A percentile compares a stretch with the other conserved stretches of the same genome.
phyloP scores from a whole-genome alignment of 2,113 vertebrate genomes.

The Sialia sialis region DNA sequence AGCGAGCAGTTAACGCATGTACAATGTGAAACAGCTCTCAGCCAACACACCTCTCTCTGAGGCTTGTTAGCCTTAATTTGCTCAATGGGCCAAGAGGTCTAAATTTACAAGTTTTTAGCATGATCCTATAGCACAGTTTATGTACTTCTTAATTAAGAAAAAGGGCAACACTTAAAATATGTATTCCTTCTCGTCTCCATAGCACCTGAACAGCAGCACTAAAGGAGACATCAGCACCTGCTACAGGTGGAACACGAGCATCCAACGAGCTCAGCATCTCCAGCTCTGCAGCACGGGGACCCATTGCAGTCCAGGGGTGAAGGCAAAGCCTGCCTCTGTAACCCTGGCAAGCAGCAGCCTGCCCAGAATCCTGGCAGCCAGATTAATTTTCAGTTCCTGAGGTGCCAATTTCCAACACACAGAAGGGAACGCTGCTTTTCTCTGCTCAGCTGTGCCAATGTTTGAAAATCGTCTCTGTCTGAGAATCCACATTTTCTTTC shows the following conservation, averaged over 20 bases:
- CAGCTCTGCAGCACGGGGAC: not conserved
- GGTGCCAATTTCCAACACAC: not conserved
- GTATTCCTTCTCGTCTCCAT: not conserved
- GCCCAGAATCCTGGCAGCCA: not conserved
- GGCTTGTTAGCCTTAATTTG: not conserved
- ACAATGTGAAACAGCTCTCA: not conserved
- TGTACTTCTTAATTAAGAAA: not conserved
- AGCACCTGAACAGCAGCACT: not conserved
- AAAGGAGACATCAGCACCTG: not conserved
- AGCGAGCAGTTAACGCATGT: not conserved
- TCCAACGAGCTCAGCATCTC: not conserved
- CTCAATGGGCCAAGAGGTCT: not conserved
- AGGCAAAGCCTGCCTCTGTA: not conserved
- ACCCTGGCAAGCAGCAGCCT: not conserved
- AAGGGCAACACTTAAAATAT: not conserved
- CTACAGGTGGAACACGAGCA: not conserved
- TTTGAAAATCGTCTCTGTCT: not conserved
- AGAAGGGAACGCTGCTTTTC: not conserved
- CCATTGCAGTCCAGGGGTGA: fast-evolving
- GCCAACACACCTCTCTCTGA: not conserved
- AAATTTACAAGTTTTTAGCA: not conserved
- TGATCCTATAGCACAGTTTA: not conserved
- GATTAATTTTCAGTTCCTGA: not conserved
- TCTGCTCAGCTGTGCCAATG: constrained; percentile 23
- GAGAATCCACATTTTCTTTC: not conserved